Percentiles rank a stretch among this genome's conserved stretches.
Conservation (phyloP, 1,140 invertebrate species). For the Leptoteleia sp. region DNA sequence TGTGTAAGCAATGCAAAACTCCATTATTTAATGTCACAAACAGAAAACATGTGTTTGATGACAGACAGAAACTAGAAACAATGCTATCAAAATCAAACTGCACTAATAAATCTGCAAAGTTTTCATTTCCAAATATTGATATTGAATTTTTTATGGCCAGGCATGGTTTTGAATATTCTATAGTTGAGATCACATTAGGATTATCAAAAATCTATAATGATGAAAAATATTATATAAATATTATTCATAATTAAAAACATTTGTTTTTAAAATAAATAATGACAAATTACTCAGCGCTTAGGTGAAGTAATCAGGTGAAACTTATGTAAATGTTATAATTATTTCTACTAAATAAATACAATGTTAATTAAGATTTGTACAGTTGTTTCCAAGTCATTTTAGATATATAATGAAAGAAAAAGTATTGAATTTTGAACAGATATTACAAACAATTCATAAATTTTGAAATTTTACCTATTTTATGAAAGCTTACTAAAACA, state of each 20-base stretch:
- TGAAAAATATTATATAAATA: conserved; percentile 12
- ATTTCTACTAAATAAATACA: too few relatives aligned
- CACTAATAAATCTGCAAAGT: conserved; percentile 66
- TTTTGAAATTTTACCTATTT: too few relatives aligned
- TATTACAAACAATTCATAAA: too few relatives aligned
- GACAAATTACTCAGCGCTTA: too few relatives aligned
- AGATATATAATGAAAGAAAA: too few relatives aligned
- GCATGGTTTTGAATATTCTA: conserved; percentile 72
- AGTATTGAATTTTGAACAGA: too few relatives aligned
- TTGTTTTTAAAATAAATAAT: too few relatives aligned
- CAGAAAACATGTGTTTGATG: conserved; percentile 66
- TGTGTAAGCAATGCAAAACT: conserved; percentile 69
- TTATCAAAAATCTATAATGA: conserved; percentile 61
- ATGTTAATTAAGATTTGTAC: too few relatives aligned
- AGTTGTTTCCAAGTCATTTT: too few relatives aligned
- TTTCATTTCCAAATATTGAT: conserved; percentile 74
- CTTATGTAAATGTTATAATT: too few relatives aligned
- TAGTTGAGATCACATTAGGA: conserved; percentile 48
- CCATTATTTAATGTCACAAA: conserved; percentile 67
- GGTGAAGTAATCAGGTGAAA: too few relatives aligned
- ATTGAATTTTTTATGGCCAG: conserved; percentile 74
- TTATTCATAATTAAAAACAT: background rate
- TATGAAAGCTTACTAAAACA: too few relatives aligned
- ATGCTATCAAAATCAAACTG: conserved; percentile 65
- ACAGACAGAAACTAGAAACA: conserved; percentile 67